Evolutionary conservation across 2,113 vertebrate species (phyloP).

Genomic region (Coreoperca whiteheadi): DNA sequence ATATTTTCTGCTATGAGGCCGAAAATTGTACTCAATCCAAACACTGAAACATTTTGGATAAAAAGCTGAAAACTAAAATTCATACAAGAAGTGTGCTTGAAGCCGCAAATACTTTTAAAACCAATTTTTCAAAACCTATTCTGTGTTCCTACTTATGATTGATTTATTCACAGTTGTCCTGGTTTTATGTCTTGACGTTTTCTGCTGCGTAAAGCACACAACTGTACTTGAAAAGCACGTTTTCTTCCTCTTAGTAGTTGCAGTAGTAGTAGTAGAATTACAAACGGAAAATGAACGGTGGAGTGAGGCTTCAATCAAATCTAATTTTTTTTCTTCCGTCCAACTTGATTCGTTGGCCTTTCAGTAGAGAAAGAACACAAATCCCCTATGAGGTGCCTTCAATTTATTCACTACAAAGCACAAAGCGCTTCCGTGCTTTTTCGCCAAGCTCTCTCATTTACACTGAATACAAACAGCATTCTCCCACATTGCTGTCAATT

Average conservation of each 20-base stretch:
- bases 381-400: conserved; percentile 33
- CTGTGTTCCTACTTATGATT: background rate
- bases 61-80: background rate
- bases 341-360: background rate
- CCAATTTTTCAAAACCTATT: background rate
- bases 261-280: background rate
- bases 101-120: background rate
- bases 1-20: background rate
- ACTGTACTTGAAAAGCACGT: background rate
- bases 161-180: background rate
- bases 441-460: conserved; percentile 2
- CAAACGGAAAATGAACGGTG: conserved; percentile 8
- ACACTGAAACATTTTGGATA: background rate
- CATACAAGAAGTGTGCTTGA: background rate
- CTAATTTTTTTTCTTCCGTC: conserved; percentile 10
- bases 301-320: conserved; percentile 18
- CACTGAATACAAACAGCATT: conserved; percentile 33
- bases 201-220: background rate
- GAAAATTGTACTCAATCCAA: background rate
- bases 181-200: background rate
- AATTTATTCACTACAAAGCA: conserved; percentile 32
- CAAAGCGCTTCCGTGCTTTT: conserved; percentile 26
- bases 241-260: background rate
- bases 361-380: background rate
- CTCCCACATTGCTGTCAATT: conserved; percentile 26